Evolutionary conservation across 2,797 vertebrate genomes (phyloP).

Genomic region (Peromyscus eremicus): DNA sequence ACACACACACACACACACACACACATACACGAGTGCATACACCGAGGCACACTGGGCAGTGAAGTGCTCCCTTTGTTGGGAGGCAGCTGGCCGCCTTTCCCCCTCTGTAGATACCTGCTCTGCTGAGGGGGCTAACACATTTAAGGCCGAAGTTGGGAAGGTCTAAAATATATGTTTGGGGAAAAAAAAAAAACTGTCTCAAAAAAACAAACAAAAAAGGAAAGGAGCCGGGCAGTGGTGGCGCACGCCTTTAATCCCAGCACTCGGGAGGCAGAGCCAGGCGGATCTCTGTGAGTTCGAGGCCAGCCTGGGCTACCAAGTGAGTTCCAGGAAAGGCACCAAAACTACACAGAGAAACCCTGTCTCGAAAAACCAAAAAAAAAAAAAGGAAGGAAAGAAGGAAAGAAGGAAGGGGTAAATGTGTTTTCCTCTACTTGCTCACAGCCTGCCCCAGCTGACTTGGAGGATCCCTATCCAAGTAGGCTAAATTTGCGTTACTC

Average conservation of each 20-base stretch:
- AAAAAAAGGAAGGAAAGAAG: not conserved
- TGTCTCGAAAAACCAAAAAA: not conserved
- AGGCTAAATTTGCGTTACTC: not conserved
- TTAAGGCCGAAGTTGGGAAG: not conserved
- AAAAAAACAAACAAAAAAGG: not conserved
- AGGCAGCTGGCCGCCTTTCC: not conserved
- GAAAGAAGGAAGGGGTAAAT: not conserved
- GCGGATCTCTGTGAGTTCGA: no score
- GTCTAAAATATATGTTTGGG: not conserved
- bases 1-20: accelerated
- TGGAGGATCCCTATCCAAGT: not conserved
- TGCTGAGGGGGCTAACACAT: constrained; percentile 11
- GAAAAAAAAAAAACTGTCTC: not conserved
- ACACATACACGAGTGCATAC: no score
- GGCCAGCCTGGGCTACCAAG: no score
- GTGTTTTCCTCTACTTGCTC: not conserved
- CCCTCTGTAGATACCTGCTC: not conserved
- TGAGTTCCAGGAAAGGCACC: no score
- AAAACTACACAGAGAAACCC: no score
- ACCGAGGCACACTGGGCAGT: not conserved
- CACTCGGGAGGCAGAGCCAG: no score
- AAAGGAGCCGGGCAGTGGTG: no score
- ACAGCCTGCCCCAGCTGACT: not conserved
- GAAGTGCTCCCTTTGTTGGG: not conserved
- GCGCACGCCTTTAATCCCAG: no score